phyloP scores from a whole-genome alignment of 2,888 invertebrate genomes.

The Trichopoda pennipes region DNA sequence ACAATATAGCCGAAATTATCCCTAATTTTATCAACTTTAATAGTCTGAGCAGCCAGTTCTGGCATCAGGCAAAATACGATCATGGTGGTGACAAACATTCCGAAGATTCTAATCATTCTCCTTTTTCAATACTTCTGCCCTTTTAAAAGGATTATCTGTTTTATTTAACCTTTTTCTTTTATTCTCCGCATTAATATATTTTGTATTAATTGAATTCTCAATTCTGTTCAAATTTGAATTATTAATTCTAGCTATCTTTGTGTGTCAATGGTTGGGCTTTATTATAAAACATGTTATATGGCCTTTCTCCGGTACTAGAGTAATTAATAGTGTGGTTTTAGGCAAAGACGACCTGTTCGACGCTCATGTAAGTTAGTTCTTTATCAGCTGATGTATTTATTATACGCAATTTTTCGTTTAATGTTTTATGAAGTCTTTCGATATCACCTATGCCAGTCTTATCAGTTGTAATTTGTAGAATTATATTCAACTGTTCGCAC shows the following conservation, averaged over 20 bases:
- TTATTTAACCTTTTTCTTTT: constrained; percentile 49
- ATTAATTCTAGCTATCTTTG: constrained; percentile 44
- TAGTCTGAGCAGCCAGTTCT: no score
- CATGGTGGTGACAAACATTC: constrained; percentile 1
- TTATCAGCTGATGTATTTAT: no score
- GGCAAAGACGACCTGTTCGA: constrained; percentile 39
- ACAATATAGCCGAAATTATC: constrained; percentile 15
- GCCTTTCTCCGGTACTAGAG: constrained; percentile 38
- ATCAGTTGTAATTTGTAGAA: constrained; percentile 54
- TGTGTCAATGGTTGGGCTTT: not conserved
- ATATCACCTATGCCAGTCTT: constrained; percentile 61
- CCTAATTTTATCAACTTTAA: constrained; percentile 11
- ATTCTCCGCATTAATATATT: constrained; percentile 53
- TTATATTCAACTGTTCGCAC: constrained; percentile 57
- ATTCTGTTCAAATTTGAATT: constrained; percentile 36
- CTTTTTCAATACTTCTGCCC: not conserved
- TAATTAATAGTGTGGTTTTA: constrained; percentile 45
- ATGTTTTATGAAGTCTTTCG: no score
- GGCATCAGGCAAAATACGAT: not conserved
- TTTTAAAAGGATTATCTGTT: constrained; percentile 7
- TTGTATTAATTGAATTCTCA: constrained; percentile 35
- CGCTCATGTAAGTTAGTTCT: constrained; percentile 23
- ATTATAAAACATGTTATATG: constrained; percentile 50
- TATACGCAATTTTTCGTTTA: no score
- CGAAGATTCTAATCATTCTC: constrained; percentile 20